Base-by-base conservation (phyloP, 2,888 invertebrate genomes). In the Yponomeuta sedellus region DNA sequence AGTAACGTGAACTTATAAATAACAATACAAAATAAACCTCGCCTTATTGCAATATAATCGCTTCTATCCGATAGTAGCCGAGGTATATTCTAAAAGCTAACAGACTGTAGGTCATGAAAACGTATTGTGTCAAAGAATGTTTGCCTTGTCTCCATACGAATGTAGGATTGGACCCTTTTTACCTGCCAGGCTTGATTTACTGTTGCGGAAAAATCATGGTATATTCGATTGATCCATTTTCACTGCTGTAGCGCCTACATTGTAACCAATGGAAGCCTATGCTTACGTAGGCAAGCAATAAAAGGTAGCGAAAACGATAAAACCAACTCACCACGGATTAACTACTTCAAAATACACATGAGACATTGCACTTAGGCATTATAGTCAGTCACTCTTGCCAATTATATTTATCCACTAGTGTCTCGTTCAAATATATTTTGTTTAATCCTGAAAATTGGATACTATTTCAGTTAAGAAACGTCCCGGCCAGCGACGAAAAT, bases 341-440 rank as follows among this genome's bases (percentile, higher is more conserved):
- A 39, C 34, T 34, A 72, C 70, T 70, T 61, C 58, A 71, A 52
- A 52, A 2, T 52, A 52, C 44, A 52, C 44, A 74, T 78, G 78
- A 80, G 80, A 83, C 82, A 75, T 57, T 52, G 81, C 85, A 85
- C 85, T 77, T 81, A 77, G 80, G 81, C 81, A 80, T 78, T 74
- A 62, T 73, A 63, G 64, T 66, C 67, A 83, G 80, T 83, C 81
- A 79, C 74, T 72, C 70, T 20, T 56, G 10, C 25, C 19, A 56
- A 76, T 76, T 75, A 77, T 78, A 79, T 80, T 83, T 83, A 78
- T 19, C 10, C 8, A 57, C 8, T 57, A 16, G 20, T 16, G 74
- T 79, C 77, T 79, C 76, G 72, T 62, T 56, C 74, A 73, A 34
- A 34, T 34, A 34, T 34, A 34, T 34, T 34, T 34, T 34, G 34